Percentiles rank a stretch among this genome's conserved stretches.
Evolutionary conservation across 1,140 invertebrate genomes (phyloP).

Genomic region (Leucophenga varia): DNA sequence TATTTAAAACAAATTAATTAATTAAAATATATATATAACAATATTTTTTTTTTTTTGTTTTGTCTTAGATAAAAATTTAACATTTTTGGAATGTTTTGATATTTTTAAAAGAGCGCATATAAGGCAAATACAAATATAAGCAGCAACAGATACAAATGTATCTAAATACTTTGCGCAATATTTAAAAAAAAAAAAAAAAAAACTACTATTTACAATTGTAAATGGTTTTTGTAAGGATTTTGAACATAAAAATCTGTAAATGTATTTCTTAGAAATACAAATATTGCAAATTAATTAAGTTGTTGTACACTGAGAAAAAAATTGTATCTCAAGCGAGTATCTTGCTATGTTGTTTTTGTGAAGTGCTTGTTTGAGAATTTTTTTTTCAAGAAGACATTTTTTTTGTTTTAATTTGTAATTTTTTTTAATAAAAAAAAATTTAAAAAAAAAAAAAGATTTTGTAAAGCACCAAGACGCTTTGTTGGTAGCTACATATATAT

Average conservation of each 20-base stretch:
- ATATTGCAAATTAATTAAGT: too few species aligned
- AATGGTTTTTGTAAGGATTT: slow-evolving; percentile 1
- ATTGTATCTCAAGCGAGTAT: not conserved
- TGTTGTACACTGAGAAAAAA: not conserved
- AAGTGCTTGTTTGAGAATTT: not conserved
- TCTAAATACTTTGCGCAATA: not conserved
- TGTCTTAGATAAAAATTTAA: too few species aligned
- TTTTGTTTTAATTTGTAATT: too few species aligned
- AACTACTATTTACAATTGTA: slow-evolving; percentile 1
- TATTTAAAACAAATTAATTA: slow-evolving; percentile 26
- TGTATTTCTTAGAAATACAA: too few species aligned
- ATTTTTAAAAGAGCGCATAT: too few species aligned
- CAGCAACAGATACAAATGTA: slow-evolving; percentile 17
- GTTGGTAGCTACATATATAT: too few species aligned
- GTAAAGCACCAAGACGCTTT: not conserved
- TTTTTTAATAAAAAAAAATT: not conserved
- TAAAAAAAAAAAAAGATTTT: slow-evolving; percentile 2
- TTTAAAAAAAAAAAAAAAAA: too few species aligned
- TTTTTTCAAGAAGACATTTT: slow-evolving; percentile 3
- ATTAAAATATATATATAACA: slow-evolving; percentile 8
- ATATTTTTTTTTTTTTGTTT: too few species aligned
- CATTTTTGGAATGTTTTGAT: too few species aligned
- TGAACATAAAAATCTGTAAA: too few species aligned
- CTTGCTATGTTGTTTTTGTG: not conserved
- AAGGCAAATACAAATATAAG: slow-evolving; percentile 20